Base-by-base conservation (phyloP, 1,140 invertebrate genomes). In the Danaus melanippus region DNA sequence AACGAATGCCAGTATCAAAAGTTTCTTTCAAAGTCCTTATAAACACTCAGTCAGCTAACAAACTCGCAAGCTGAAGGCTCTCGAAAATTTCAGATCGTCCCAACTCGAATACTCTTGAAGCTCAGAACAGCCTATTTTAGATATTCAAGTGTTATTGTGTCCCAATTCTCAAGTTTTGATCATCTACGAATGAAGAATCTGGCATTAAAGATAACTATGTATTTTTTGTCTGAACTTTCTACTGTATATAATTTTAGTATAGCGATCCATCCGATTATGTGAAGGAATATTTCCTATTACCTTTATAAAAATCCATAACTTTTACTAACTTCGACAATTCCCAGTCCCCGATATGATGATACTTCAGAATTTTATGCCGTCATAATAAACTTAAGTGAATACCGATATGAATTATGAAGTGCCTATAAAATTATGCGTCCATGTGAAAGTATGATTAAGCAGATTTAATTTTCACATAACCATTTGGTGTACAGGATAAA, bases 391-490 rank as follows among this genome's bases (percentile, higher is more conserved):
- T 32, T 32, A 32, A 32, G 21, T 32, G 21, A 32, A 32, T 32
- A 32, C 21, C 21, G 21, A 32, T 32, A 32, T 32, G 21, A 32
- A 32, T 4, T 32, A 46, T 8, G 12, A 42, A 46, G 42, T 9
- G 40, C 1, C 46, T 12, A 55, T 55, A 42, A 55, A 56, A 56
- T 56, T 58, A 58, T 53, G 32, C 42, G 50, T 17, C 48, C 52
- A 55, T 55, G 54, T 54, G 50, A 60, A 32, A 53, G 51, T 21
- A 59, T 54, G 52, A 48, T 17, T 60, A 60, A 60, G 52, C 42
- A 60, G 42, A 58, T 62, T 62, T 62, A 62, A 62, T 62, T 62
- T 62, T 52, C 60, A 55, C 41, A 62, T 62, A 58, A 56, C 50
- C 51, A 42, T 62, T 58, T 62, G 58, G 57, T 62, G 54, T 55